A percentile compares a stretch with the other conserved stretches of the same genome.
Evolutionary conservation across 1,140 invertebrate species (phyloP).

Genomic region (Geopemphigus sp.): DNA sequence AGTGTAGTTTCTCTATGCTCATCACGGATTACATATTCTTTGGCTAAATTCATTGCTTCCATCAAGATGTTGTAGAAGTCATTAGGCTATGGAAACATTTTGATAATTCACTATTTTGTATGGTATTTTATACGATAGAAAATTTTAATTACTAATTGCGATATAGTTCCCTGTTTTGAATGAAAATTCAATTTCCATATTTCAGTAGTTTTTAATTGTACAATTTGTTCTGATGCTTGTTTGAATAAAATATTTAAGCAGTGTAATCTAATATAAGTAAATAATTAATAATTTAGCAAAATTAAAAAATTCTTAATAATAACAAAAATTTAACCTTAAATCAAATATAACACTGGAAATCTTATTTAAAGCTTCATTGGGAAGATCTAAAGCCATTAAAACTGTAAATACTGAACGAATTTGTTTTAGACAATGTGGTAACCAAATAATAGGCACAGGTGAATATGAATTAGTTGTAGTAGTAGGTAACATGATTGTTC

Average conservation of each 20-base stretch:
- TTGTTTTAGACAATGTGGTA: conserved; percentile 74
- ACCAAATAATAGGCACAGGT: conserved; percentile 60
- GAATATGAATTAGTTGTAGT: conserved; percentile 32
- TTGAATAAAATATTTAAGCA: conserved; percentile 83
- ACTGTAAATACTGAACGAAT: conserved; percentile 68
- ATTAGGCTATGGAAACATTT: conserved; percentile 64
- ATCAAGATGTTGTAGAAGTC: conserved; percentile 78
- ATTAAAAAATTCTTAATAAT: neutral
- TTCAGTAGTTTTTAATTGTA: conserved; percentile 75
- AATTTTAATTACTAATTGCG: conserved; percentile 67
- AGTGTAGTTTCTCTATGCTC: conserved; percentile 69
- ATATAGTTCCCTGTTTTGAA: conserved; percentile 76
- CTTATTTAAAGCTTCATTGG: conserved; percentile 76
- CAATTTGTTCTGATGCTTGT: conserved; percentile 77
- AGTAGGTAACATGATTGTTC: conserved; percentile 46
- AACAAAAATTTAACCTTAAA: conserved; percentile 60
- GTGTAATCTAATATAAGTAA: conserved; percentile 64
- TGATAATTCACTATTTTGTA: too few species aligned
- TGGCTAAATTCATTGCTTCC: conserved; percentile 79
- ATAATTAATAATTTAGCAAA: conserved; percentile 5
- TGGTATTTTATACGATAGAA: neutral
- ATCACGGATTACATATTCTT: conserved; percentile 76
- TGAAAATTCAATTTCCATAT: conserved; percentile 84
- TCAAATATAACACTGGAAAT: conserved; percentile 83
- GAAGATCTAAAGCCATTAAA: conserved; percentile 73